These are phyloP conservation scores for Ichneumoninae sp. DNA, from an alignment of 2,888 invertebrate genomes.

Conservation along the genomic window DNA sequence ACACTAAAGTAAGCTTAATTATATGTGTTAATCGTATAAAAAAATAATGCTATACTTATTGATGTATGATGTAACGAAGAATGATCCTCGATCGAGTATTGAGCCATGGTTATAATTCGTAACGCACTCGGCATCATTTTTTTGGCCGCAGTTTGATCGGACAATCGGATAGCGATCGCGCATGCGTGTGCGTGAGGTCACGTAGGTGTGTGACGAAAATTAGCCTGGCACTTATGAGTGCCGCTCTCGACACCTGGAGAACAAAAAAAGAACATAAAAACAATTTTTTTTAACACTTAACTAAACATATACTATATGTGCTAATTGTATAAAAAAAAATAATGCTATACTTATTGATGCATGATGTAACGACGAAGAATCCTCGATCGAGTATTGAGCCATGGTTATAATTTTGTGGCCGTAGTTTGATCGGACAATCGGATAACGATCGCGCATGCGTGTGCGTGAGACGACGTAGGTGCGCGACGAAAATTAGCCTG, in stretches of 20 bases:
- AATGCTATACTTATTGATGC: background rate
- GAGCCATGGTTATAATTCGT: slow-evolving; percentile 23
- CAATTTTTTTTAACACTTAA: background rate
- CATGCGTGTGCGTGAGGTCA: background rate
- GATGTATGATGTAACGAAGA: background rate
- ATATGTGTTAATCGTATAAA: no score
- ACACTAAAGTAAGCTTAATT: no score
- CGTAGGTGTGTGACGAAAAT: slow-evolving; percentile 50
- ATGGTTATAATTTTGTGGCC: slow-evolving; percentile 23
- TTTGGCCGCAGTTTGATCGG: slow-evolving; percentile 35
- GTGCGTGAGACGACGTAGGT: background rate
- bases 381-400: background rate
- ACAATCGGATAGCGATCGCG: slow-evolving; percentile 52
- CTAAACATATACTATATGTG: no score
- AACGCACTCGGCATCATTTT: slow-evolving; percentile 40
- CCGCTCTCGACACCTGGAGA: background rate
- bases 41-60: background rate
- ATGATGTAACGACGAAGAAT: background rate
- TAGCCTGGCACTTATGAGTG: slow-evolving; percentile 53
- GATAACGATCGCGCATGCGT: slow-evolving; percentile 40
- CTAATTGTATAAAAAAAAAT: no score
- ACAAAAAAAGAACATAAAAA: background rate
- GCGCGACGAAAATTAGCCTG: slow-evolving; percentile 58
- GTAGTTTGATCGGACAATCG: slow-evolving; percentile 48
- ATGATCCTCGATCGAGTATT: background rate